phyloP scores from a whole-genome alignment of 30 jellyfish, hydroid and myxozoan species.

The Sanderia malayensis region DNA sequence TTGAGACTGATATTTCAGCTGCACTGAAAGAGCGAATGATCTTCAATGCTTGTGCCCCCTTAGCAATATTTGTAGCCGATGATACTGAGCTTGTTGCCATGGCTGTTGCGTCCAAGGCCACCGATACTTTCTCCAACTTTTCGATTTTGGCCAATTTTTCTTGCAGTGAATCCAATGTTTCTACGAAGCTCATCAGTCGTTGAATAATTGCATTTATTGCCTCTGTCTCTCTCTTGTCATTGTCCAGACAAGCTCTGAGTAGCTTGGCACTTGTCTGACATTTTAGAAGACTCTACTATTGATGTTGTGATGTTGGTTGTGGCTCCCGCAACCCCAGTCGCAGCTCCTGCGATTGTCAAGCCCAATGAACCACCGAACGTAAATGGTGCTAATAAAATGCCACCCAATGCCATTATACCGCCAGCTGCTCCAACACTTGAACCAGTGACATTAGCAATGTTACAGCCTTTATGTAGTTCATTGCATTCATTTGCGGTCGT shows the following conservation, averaged over 20 bases:
- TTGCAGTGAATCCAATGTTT: constrained; percentile 6
- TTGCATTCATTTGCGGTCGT: constrained; percentile 28
- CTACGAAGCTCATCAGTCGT: background rate
- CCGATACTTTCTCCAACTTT: constrained; percentile 10
- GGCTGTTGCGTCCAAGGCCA: background rate
- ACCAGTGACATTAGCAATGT: constrained; percentile 44
- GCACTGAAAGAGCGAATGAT: constrained; percentile 31
- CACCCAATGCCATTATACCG: constrained; percentile 31
- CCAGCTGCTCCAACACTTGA: constrained; percentile 56
- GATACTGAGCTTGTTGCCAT: constrained; percentile 15
- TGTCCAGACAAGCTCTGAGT: background rate
- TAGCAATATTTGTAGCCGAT: constrained; percentile 19
- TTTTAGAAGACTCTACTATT: constrained; percentile 29
- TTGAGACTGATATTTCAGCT: constrained; percentile 36
- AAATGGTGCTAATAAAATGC: constrained; percentile 29
- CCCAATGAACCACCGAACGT: constrained; percentile 33
- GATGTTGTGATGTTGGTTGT: constrained; percentile 40
- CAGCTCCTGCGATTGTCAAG: constrained; percentile 35
- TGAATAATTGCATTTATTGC: constrained; percentile 3
- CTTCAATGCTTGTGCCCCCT: constrained; percentile 24
- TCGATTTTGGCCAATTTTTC: background rate
- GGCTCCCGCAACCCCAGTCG: constrained; percentile 40
- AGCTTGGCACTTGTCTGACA: constrained; percentile 9
- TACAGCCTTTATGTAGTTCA: constrained; percentile 27
- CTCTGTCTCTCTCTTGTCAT: constrained; percentile 3